Conservation (phyloP, 2,797 vertebrate genomes). For the Sebastolobus altivelis region DNA sequence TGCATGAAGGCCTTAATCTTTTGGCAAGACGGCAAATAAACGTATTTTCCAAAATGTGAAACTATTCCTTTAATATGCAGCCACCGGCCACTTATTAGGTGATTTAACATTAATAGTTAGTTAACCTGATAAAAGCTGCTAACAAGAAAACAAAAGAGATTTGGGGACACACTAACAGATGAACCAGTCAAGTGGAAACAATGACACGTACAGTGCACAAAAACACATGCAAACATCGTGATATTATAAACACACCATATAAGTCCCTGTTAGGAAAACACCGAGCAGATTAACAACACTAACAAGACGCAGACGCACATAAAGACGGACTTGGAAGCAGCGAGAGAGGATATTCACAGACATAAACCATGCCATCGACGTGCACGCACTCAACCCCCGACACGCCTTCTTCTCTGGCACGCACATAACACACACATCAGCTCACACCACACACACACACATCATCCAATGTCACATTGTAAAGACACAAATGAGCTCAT, state of each 20-base stretch:
- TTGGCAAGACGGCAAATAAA: background rate
- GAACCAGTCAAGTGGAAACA: no score
- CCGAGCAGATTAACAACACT: background rate
- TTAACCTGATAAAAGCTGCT: background rate
- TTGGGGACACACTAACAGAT: background rate
- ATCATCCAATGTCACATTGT: slow-evolving; percentile 53
- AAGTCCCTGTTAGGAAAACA: background rate
- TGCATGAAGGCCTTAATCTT: no score
- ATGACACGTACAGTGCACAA: background rate
- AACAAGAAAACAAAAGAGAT: background rate
- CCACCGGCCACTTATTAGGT: background rate
- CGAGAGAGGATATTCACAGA: background rate
- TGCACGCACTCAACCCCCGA: background rate
- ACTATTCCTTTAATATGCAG: background rate
- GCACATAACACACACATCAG: background rate
- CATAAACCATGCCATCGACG: slow-evolving; percentile 42
- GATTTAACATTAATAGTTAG: background rate
- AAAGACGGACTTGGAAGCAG: slow-evolving; percentile 11
- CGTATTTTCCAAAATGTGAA: background rate
- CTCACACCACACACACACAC: slow-evolving; percentile 33
- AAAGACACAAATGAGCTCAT: slow-evolving; percentile 44
- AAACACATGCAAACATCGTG: background rate
- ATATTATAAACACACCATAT: no score
- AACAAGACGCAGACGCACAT: slow-evolving; percentile 16
- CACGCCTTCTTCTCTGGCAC: slow-evolving; percentile 10